A percentile compares a stretch with the other conserved stretches of the same genome.
Evolutionary conservation across 2,113 vertebrate species (phyloP).

Genomic region (Quiscalus mexicanus): DNA sequence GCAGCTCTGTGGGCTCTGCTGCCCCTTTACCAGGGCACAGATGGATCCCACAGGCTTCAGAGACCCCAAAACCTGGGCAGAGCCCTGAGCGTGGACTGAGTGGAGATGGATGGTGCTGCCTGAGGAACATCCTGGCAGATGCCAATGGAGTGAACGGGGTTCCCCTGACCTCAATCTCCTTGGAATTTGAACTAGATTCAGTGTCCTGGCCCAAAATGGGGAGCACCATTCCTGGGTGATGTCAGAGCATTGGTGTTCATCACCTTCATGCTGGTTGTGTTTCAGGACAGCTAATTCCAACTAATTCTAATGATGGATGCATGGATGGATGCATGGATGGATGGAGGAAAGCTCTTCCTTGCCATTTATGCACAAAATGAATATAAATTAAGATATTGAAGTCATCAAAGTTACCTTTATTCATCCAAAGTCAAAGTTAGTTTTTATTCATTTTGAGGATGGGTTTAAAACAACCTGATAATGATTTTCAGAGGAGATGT

Average conservation of each 20-base stretch:
- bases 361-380: background rate
- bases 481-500: background rate
- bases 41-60: accelerated
- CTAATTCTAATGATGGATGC: background rate
- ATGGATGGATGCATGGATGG: too few species aligned
- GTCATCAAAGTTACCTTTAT: background rate
- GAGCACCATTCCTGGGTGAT: background rate
- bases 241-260: background rate
- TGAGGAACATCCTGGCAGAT: background rate
- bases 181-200: slow-evolving; percentile 44
- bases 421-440: background rate
- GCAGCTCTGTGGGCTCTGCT: background rate
- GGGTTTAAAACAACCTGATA: background rate
- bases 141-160: background rate
- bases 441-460: background rate
- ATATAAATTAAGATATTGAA: background rate
- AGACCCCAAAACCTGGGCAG: background rate
- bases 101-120: background rate
- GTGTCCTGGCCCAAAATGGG: background rate
- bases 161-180: slow-evolving; percentile 33
- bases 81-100: background rate
- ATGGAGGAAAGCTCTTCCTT: too few species aligned
- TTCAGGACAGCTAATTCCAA: background rate
- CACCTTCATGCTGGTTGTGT: background rate
- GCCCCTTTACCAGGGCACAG: background rate